Evolutionary conservation across 2,113 vertebrate genomes (phyloP), one percentile per base, ranked within the genome.

Genomic region (Ciconia maguari): DNA sequence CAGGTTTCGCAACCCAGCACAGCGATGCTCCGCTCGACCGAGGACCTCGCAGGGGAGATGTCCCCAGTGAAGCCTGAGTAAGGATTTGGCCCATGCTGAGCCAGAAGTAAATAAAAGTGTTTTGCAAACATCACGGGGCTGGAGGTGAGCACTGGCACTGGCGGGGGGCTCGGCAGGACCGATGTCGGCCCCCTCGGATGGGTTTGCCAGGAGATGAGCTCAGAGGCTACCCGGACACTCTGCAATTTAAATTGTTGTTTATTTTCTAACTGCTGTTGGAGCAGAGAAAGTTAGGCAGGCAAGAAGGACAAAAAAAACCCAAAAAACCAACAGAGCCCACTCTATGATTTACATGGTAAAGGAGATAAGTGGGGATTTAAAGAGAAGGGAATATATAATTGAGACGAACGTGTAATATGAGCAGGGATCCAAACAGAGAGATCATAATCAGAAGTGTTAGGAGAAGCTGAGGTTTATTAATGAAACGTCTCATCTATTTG

Each of bases 401-500:
- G 93, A 95, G 82, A 61, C 0, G 29, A 96, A 19, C 38, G 2
- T 66, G 87, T 44, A 64, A 96, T 91, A 46, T 79, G 91, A 97
- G 94, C 93, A 41, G 1, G 13, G 91, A 89, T 91, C 89, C 94
- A 84, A 96, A 84, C 91, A 87, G 81, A 76, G 95, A 94, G 97
- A 95, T 97, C 5, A 36, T 83, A 93, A 95, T 95, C 94, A 89
- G 83, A 72, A 71, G 94, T 72, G 91, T 75, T 71, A 38, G 95
- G 91, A 83, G 96, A 96, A 93, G 22, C 17, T 49, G 16, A 44
- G 84, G 79, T 89, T 97, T 98, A 94, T 95, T 79, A 97, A 66
- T 84, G 98, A 97, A 97, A 94, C 16, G 75, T 93, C 89, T 97
- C 88, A 21, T 61, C 69, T 93, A 60, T 96, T 97, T 97, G 96